phyloP scores from a whole-genome alignment of 2,888 invertebrate genomes.

The Capitulum mitella region DNA sequence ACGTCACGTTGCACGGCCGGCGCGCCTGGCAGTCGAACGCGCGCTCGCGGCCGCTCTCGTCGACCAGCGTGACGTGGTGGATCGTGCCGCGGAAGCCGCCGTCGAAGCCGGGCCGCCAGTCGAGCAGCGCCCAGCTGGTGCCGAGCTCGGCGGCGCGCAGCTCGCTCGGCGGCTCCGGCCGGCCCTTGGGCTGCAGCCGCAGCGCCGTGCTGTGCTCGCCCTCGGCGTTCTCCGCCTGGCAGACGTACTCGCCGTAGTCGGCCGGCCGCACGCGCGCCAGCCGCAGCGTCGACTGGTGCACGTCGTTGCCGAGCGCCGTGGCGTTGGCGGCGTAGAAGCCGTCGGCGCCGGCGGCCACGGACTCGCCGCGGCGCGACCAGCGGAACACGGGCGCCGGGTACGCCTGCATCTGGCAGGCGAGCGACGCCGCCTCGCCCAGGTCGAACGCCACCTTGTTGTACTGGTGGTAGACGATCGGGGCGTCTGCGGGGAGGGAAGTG shows the following conservation, averaged over 20 bases:
- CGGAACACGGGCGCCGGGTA: slow-evolving; percentile 89
- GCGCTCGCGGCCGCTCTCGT: slow-evolving; percentile 57
- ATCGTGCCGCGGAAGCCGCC: slow-evolving; percentile 59
- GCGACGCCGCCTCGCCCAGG: slow-evolving; percentile 71
- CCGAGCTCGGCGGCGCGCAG: slow-evolving; percentile 65
- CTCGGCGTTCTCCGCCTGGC: slow-evolving; percentile 80
- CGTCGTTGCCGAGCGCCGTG: slow-evolving; percentile 33
- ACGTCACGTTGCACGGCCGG: slow-evolving; percentile 80
- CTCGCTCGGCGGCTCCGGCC: slow-evolving; percentile 73
- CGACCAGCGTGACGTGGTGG: slow-evolving; percentile 17
- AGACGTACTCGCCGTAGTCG: slow-evolving; percentile 82
- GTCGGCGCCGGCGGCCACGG: slow-evolving; percentile 74
- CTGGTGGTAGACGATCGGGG: slow-evolving; percentile 75
- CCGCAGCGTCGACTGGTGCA: slow-evolving; percentile 54
- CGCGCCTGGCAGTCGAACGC: slow-evolving; percentile 68
- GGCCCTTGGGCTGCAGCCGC: slow-evolving; percentile 73
- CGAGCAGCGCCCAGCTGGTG: slow-evolving; percentile 67
- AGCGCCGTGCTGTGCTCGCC: slow-evolving; percentile 58
- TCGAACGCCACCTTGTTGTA: slow-evolving; percentile 65
- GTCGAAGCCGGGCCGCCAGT: slow-evolving; percentile 85
- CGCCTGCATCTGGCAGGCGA: slow-evolving; percentile 80
- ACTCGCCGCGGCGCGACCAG: slow-evolving; percentile 57
- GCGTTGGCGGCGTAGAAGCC: slow-evolving; percentile 49
- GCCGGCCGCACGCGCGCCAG: slow-evolving; percentile 67
- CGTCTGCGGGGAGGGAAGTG: too few relatives aligned